Base-by-base conservation (phyloP, 2,113 vertebrate species). In the Rhipidura dahli region DNA sequence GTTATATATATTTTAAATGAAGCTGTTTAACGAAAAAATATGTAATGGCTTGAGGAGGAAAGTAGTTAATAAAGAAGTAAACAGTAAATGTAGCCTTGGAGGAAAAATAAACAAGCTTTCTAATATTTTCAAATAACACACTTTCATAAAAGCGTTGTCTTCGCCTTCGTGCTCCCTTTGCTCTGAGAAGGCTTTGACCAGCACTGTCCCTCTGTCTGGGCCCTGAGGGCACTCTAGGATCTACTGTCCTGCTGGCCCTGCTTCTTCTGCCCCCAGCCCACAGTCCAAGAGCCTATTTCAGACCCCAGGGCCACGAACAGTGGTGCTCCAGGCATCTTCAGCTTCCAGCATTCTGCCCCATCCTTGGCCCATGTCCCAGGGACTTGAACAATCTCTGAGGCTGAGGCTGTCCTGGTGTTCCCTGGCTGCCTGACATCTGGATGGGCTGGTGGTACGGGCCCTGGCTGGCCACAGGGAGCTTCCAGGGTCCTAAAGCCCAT, bases 331-430 rank as follows among this genome's bases (percentile, higher is more conserved):
- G 20, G 4, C 7, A 30, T 40, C 42, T 79, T 42, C 65, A 49
- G 3, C 24, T 82, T 11, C 21, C n/a, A 31, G 0, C 1, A 3
- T 45, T 26, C 35, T 13, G 21, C 28, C 6, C 6, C 2, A 0
- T 49, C 17, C 28, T n/a, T n/a, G 16, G 5, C 23, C 50, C 11
- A 4, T 27, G 13, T 17, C 21, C 10, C 44, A 64, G 14, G 6
- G 20, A 47, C 5, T 2, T 65, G 10, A 11, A 31, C 1, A 11
- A 17, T 18, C 9, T 9, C 30, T 7, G 9, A 16, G 8, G 3
- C 24, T 68, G 30, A 13, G 17, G 23, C 11, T 50, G 17, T 11
- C 31, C 22, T 13, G 4, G 17, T 2, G 2, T 5, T 17, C 5
- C 47, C 42, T 13, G 24, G 31, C 21, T 78, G 19, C 6, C 35